phyloP scores from a whole-genome alignment of 2,888 invertebrate species.

The Agrochola litura region DNA sequence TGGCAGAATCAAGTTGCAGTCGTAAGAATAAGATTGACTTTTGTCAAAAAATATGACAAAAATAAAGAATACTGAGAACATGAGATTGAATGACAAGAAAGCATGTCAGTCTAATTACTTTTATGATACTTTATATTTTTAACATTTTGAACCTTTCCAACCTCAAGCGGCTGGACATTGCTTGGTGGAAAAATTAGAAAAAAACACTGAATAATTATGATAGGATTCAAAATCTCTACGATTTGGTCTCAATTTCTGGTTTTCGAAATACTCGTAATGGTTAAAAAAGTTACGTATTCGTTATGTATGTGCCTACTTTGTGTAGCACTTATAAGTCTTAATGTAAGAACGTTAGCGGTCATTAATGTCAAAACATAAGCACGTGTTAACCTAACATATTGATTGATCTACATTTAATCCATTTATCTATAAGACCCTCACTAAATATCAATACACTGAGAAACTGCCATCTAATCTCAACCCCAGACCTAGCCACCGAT shows the following conservation, averaged over 20 bases:
- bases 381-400: background rate
- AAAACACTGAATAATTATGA: background rate
- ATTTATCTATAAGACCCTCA: background rate
- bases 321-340: background rate
- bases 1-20: background rate
- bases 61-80: background rate
- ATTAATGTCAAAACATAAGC: background rate
- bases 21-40: too few species aligned
- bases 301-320: too few species aligned
- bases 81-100: background rate
- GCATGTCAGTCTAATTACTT: too few species aligned
- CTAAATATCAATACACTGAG: background rate
- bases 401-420: conserved; percentile 17
- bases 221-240: background rate
- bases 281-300: background rate
- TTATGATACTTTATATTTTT: background rate
- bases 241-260: background rate
- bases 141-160: too few species aligned
- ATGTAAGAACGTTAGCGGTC: background rate
- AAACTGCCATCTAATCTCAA: background rate
- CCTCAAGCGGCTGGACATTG: too few species aligned
- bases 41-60: background rate
- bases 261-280: background rate
- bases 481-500: background rate
- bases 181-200: background rate